phyloP scores from a whole-genome alignment of 2,797 vertebrate species.

The Poeciliopsis gracilis region DNA sequence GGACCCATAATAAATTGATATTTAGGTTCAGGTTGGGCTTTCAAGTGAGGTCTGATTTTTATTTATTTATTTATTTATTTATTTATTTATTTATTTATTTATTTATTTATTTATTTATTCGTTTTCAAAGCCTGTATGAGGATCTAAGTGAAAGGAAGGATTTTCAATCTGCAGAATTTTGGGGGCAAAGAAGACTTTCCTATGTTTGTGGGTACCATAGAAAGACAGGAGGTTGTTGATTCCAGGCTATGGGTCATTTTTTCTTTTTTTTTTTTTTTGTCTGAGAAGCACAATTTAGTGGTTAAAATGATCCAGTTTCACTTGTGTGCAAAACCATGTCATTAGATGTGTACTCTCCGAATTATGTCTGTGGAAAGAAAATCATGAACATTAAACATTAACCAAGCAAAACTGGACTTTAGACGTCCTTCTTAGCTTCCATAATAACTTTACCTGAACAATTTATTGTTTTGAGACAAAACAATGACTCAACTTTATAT shows the following conservation, averaged over 20 bases:
- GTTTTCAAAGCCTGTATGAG: neutral
- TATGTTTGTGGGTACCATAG: neutral
- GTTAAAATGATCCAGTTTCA: neutral
- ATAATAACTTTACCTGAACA: neutral
- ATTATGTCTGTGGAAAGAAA: neutral
- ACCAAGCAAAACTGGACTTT: neutral
- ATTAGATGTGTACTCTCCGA: neutral
- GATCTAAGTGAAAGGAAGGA: neutral
- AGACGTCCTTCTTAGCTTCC: neutral
- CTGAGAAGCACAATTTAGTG: neutral
- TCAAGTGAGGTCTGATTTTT: neutral
- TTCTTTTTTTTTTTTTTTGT: neutral
- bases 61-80: too few relatives aligned
- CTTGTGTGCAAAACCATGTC: neutral
- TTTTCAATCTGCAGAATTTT: neutral
- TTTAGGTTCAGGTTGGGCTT: neutral
- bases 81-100: neutral
- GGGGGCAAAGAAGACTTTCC: neutral
- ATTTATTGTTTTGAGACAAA: neutral
- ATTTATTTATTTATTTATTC: neutral
- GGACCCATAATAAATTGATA: neutral
- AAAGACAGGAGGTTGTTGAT: neutral
- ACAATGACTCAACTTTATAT: neutral
- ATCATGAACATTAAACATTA: constrained; percentile 3
- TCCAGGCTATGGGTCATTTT: neutral